A percentile compares a stretch with the other conserved stretches of the same genome.
These are phyloP conservation scores for Neogale vison DNA, from an alignment of 2,113 vertebrate species.

Conservation along the genomic window DNA sequence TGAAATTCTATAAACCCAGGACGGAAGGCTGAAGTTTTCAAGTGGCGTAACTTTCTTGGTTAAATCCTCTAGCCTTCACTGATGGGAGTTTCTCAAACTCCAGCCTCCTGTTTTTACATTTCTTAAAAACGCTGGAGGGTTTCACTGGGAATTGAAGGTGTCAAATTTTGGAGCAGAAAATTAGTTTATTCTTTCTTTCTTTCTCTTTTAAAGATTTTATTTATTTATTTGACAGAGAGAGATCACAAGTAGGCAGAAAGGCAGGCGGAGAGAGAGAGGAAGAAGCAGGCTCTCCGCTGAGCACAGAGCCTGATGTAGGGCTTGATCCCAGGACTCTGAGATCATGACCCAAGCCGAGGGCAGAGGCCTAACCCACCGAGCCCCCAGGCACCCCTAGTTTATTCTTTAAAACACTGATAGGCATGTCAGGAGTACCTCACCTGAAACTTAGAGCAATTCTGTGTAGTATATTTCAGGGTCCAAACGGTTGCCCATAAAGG, in stretches of 20 bases:
- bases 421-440: not conserved
- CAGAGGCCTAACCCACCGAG: no score
- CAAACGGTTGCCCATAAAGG: not conserved
- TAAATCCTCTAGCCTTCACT: not conserved
- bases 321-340: no score
- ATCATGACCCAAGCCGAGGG: no score
- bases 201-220: no score
- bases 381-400: not conserved
- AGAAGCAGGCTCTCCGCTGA: no score
- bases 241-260: no score
- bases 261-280: no score
- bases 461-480: not conserved
- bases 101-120: not conserved
- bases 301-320: no score
- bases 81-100: not conserved
- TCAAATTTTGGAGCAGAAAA: not conserved
- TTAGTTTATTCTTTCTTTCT: not conserved
- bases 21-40: not conserved
- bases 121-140: not conserved
- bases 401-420: not conserved
- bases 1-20: not conserved
- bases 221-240: no score
- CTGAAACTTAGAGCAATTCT: not conserved
- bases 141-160: not conserved
- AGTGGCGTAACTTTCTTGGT: not conserved